These are phyloP conservation scores for Lophotriccus pileatus DNA, from an alignment of 2,797 vertebrate genomes.

Conservation along the genomic window DNA sequence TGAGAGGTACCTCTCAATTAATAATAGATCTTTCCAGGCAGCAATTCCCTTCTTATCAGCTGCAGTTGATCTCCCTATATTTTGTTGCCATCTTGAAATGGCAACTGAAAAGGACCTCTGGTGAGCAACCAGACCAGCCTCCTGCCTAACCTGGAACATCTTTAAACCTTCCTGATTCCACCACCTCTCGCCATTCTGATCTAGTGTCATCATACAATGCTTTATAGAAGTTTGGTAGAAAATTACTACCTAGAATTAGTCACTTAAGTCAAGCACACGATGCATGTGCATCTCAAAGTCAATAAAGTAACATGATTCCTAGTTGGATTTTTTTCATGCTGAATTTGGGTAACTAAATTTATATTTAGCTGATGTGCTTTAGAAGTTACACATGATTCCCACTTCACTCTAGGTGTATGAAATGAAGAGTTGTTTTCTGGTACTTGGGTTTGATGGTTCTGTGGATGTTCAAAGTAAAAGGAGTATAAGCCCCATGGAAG, in stretches of 20 bases:
- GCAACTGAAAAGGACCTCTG: not conserved
- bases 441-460: not conserved
- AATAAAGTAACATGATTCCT: not conserved
- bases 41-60: not conserved
- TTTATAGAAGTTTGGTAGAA: not conserved
- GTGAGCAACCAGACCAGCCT: not conserved
- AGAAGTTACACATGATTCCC: not conserved
- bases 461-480: not conserved
- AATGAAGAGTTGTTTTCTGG: not conserved
- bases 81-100: not conserved
- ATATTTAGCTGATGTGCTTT: not conserved
- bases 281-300: not conserved
- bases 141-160: not conserved
- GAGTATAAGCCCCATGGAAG: not conserved
- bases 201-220: not conserved
- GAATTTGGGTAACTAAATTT: not conserved
- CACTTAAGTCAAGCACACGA: not conserved
- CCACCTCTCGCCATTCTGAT: not conserved
- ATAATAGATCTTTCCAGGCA: not conserved
- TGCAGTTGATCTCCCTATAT: not conserved
- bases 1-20: not conserved
- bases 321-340: not conserved
- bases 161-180: not conserved
- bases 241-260: not conserved
- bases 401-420: not conserved